Base-by-base conservation (phyloP, 2,113 vertebrate genomes). In the Ceyx melanurus region DNA sequence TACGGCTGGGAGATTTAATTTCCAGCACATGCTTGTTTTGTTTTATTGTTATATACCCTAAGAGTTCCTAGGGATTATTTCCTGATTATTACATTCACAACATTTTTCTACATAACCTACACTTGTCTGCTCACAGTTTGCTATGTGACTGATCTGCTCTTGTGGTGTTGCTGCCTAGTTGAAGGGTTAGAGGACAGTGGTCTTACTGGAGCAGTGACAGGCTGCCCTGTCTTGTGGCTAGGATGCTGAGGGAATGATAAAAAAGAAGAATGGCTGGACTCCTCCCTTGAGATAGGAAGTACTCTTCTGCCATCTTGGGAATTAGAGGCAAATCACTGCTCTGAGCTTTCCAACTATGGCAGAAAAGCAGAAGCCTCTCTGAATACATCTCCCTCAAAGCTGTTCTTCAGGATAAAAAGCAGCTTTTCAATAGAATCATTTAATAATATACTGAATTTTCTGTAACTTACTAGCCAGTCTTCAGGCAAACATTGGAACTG, bases 1-100 rank as follows among this genome's bases (percentile, higher is more conserved):
- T 72, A 86, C 31, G 3, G 76, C 77, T 94, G 80, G 86, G 94
- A 97, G 93, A 86, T 95, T 96, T 96, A 94, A 95, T 95, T 97
- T 95, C 91, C 88, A 94, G 93, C 84, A 86, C 82, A 75, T 33
- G n/a, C 56, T 71, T 57, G 51, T 75, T 94, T 70, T 79, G 56
- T 64, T 81, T 89, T 79, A 93, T 92, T 33, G 50, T 19, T 89
- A 35, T 43, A 40, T 17, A 51, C 22, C 54, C 89, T 73, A 17
- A 68, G 43, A 91, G 51, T 91, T 94, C 42, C 25, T 6, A 87
- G 77, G 84, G 84, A 87, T 96, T 85, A 10, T 89, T 89, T 75
- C 84, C 37, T 82, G 25, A 7, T 90, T 78, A 18, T 66, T 76
- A 62, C 28, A 17, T 57, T 80, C 70, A 11, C 42, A 77, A 28